A percentile compares a stretch with the other conserved stretches of the same genome.
phyloP scores from a whole-genome alignment of 2,797 vertebrate genomes.

The Chlorospingus semifuscus region DNA sequence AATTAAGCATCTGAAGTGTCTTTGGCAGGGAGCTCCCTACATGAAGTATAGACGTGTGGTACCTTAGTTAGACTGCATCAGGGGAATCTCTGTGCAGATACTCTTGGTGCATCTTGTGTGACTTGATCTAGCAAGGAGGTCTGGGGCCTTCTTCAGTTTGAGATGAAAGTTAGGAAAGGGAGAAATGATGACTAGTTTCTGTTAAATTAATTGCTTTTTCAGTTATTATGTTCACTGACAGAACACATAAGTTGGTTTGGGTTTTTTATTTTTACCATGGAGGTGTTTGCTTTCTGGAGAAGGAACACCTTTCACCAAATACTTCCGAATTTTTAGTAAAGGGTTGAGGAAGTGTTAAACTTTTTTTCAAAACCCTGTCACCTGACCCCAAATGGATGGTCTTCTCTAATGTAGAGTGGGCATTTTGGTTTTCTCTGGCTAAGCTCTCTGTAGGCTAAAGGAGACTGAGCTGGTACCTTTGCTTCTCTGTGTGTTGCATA shows the following conservation, averaged over 20 bases:
- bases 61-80: background rate
- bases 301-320: background rate
- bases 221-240: background rate
- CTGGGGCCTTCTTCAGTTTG: background rate
- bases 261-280: background rate
- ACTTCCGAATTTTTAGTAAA: background rate
- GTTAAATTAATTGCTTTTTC: background rate
- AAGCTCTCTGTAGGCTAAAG: background rate
- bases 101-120: rapidly evolving
- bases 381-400: background rate
- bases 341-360: background rate
- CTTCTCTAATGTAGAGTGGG: background rate
- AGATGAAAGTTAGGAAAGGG: background rate
- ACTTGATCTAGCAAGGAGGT: background rate
- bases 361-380: background rate
- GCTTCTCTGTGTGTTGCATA: background rate
- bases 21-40: background rate
- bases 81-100: background rate
- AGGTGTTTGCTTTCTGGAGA: background rate
- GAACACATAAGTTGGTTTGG: background rate
- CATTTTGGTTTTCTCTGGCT: background rate
- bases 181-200: background rate
- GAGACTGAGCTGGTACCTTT: background rate
- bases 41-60: background rate
- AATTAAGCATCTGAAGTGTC: background rate